Evolutionary conservation across 2,113 vertebrate species (phyloP).

Genomic region (Aplodontia rufa): DNA sequence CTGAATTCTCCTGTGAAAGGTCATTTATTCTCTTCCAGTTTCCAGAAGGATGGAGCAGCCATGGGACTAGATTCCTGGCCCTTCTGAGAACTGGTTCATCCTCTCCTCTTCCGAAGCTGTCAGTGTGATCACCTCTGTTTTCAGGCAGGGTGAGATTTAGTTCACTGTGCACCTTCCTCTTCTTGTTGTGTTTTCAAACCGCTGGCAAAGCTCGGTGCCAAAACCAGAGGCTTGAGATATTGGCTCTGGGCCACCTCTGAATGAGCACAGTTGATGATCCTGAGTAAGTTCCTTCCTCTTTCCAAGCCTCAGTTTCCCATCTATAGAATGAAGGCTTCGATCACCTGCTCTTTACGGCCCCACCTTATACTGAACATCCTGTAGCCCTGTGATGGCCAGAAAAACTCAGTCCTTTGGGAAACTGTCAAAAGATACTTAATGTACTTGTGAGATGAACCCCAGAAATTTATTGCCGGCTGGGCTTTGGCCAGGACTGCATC

Average conservation of each 20-base stretch:
- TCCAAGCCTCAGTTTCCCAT: constrained; percentile 4
- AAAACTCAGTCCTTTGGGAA: constrained; percentile 19
- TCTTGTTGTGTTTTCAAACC: constrained; percentile 2
- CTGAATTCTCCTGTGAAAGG: not conserved
- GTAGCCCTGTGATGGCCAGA: not conserved
- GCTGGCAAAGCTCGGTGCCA: not conserved
- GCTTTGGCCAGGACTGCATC: constrained; percentile 29
- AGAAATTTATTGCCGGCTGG: constrained; percentile 53
- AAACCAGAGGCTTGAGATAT: not conserved
- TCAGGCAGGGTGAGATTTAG: not conserved
- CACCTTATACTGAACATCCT: not conserved
- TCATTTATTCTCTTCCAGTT: not conserved
- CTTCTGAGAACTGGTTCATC: not conserved
- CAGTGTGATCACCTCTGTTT: not conserved
- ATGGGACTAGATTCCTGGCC: not conserved
- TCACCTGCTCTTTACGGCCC: not conserved
- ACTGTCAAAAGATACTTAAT: constrained; percentile 44
- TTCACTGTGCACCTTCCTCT: not conserved
- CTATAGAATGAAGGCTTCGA: not conserved
- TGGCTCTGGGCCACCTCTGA: not conserved
- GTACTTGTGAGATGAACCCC: constrained; percentile 49
- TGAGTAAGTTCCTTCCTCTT: not conserved
- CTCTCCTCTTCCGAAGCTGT: not conserved
- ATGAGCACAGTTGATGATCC: not conserved
- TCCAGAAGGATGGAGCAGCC: not conserved